These are phyloP conservation scores for Anisognathus igniventris DNA, from an alignment of 2,797 vertebrate species.

Conservation along the genomic window DNA sequence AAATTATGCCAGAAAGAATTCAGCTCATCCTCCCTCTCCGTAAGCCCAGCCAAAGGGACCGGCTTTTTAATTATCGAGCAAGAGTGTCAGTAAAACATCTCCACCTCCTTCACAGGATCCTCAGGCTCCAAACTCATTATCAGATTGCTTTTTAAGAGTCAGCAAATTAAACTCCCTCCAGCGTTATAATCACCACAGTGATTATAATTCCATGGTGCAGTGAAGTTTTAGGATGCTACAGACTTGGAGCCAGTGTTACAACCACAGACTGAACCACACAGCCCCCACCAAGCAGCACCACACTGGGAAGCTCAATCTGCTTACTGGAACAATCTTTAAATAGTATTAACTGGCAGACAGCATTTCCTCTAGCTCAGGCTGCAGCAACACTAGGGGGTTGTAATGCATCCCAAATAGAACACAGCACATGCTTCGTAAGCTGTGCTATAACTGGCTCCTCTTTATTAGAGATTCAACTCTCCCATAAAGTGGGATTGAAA, in stretches of 20 bases:
- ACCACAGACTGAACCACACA: background rate
- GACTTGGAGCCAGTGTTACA: background rate
- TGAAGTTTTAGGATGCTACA: background rate
- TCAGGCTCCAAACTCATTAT: constrained; percentile 43
- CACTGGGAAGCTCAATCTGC: background rate
- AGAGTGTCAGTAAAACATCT: background rate
- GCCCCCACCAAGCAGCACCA: background rate
- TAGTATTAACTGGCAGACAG: constrained; percentile 12
- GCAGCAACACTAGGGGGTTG: background rate
- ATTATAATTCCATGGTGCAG: background rate
- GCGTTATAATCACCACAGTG: background rate
- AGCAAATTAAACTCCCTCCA: constrained; percentile 10
- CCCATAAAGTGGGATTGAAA: background rate
- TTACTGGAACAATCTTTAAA: constrained; percentile 35
- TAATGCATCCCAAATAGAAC: background rate
- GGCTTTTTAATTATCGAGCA: constrained; percentile 11
- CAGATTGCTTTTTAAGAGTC: background rate
- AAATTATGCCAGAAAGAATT: background rate
- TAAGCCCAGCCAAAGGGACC: background rate
- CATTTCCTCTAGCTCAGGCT: background rate
- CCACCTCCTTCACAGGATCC: background rate
- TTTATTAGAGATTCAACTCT: background rate
- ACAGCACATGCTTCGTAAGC: background rate
- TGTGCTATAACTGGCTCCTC: background rate
- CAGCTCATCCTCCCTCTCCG: background rate